Percentiles rank a stretch among this genome's conserved stretches.
Conservation (phyloP, 2,797 vertebrate genomes). For the Pyrocephalus nanus region DNA sequence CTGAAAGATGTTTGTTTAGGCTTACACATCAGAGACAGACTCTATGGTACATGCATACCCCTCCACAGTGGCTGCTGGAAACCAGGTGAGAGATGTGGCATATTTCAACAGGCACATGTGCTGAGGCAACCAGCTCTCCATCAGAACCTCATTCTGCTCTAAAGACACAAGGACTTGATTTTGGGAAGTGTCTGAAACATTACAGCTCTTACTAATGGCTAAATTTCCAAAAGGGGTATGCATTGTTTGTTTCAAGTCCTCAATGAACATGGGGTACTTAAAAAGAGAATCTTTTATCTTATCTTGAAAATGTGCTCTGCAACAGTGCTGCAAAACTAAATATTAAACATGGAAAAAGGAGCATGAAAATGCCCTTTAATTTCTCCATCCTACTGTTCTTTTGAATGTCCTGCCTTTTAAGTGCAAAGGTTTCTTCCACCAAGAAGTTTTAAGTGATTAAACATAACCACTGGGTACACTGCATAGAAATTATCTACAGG, state of each 20-base stretch:
- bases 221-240: not conserved
- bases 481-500: not conserved
- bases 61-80: not conserved
- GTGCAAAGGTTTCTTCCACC: not conserved
- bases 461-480: not conserved
- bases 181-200: not conserved
- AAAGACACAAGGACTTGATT: not conserved
- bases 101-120: not conserved
- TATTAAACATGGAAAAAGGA: conserved; percentile 12
- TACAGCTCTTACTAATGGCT: not conserved
- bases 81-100: not conserved
- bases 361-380: not conserved
- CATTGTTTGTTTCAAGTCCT: not conserved
- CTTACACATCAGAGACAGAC: not conserved
- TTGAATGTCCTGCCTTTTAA: not conserved
- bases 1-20: not conserved
- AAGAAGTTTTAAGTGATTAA: not conserved
- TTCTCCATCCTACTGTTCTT: not conserved
- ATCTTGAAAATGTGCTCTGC: conserved; percentile 22
- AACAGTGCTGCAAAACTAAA: not conserved
- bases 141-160: not conserved
- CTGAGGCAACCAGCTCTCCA: not conserved
- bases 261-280: not conserved
- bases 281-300: conserved; percentile 4
- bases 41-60: not conserved